Conservation (phyloP, 2,888 invertebrate species). For the Seira sanloemensis region DNA sequence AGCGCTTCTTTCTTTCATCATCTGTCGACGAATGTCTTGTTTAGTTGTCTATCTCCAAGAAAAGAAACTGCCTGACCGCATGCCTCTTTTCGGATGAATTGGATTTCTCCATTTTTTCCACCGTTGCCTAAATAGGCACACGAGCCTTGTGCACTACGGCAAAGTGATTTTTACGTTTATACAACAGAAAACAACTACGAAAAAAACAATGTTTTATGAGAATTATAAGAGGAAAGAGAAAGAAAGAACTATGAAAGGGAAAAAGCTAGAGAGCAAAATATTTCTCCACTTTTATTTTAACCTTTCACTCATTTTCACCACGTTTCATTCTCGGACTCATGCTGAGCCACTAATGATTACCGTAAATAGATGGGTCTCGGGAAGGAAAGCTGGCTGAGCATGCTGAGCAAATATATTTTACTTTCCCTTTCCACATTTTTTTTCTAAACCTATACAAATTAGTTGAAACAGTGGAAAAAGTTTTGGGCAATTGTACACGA, state of each 20-base stretch:
- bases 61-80: conserved; percentile 49
- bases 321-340: conserved; percentile 63
- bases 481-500: not conserved
- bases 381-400: conserved; percentile 65
- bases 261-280: conserved; percentile 27
- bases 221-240: conserved; percentile 3
- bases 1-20: conserved; percentile 47
- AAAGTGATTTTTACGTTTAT: too few relatives aligned
- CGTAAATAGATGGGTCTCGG: conserved; percentile 64
- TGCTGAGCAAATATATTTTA: conserved; percentile 53
- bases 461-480: conserved; percentile 47
- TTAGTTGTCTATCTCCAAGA: conserved; percentile 48
- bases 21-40: conserved; percentile 57
- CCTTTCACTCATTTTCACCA: conserved; percentile 66
- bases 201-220: not conserved
- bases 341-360: conserved; percentile 67
- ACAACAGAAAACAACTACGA: not conserved
- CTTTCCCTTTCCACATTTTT: conserved; percentile 17
- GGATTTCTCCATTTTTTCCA: conserved; percentile 12
- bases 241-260: conserved; percentile 17
- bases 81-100: conserved; percentile 55
- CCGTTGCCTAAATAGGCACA: too few relatives aligned
- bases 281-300: conserved; percentile 52
- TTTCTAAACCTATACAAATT: conserved; percentile 44
- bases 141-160: too few relatives aligned